These are phyloP conservation scores for Zoanthus sociatus DNA, from an alignment of 92 coral and sea anemone genomes.

Conservation along the genomic window DNA sequence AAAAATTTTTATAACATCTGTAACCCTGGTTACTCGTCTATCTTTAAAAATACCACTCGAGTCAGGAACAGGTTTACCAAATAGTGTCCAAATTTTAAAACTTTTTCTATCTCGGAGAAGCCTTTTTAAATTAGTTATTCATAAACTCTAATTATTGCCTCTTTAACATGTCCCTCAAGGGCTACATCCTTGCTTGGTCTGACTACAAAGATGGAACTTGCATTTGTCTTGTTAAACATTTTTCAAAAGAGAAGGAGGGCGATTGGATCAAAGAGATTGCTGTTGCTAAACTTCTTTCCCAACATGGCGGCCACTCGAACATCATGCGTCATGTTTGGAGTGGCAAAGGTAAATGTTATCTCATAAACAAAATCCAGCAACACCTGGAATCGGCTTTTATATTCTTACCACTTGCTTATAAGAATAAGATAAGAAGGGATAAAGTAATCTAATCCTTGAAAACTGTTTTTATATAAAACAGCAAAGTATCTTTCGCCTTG, in stretches of 20 bases:
- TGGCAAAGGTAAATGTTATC: constrained; percentile 24
- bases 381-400: neutral
- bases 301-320: constrained; percentile 55
- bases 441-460: too few relatives aligned
- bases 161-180: constrained; percentile 18
- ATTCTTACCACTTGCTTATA: too few relatives aligned
- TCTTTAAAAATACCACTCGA: too few relatives aligned
- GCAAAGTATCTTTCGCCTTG: too few relatives aligned
- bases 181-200: constrained; percentile 54
- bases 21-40: too few relatives aligned
- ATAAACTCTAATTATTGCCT: neutral
- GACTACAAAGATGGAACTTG: constrained; percentile 13
- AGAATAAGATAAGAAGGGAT: too few relatives aligned
- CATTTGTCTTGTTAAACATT: constrained; percentile 59
- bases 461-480: too few relatives aligned
- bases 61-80: too few relatives aligned
- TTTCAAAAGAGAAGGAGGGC: constrained; percentile 49
- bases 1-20: too few relatives aligned
- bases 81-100: neutral
- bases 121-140: neutral
- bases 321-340: constrained; percentile 56
- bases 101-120: too few relatives aligned
- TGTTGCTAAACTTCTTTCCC: constrained; percentile 21
- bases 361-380: neutral
- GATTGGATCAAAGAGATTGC: constrained; percentile 55